Evolutionary conservation across 1,140 invertebrate genomes (phyloP).

Genomic region (Papilio aristodemus): DNA sequence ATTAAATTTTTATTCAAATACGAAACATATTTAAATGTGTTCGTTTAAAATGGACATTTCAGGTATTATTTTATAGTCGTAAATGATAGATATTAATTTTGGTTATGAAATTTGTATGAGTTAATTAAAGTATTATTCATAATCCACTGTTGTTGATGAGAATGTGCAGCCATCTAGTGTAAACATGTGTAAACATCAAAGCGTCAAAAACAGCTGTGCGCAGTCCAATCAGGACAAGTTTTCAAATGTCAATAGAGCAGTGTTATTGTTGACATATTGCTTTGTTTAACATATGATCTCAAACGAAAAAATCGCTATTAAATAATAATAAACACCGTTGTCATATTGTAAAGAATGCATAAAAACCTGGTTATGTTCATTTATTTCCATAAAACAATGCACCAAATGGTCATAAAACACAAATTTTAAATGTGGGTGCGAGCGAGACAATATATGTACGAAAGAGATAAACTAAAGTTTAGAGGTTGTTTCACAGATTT

Average conservation of each 20-base stretch:
- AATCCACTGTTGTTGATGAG: constrained; percentile 53
- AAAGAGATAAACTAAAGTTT: constrained; percentile 51
- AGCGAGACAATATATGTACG: constrained; percentile 49
- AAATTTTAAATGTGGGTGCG: constrained; percentile 37
- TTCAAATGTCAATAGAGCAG: constrained; percentile 61
- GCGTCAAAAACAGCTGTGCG: constrained; percentile 76
- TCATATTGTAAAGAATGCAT: not conserved
- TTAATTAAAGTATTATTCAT: not conserved
- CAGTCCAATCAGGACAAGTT: constrained; percentile 56
- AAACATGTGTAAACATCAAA: constrained; percentile 38
- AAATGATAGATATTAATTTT: constrained; percentile 1
- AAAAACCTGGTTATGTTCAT: not conserved
- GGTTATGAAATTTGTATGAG: not conserved
- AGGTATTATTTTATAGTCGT: not conserved
- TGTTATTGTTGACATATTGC: constrained; percentile 64
- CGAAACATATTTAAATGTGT: not conserved
- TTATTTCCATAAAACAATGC: constrained; percentile 31
- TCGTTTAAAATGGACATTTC: not conserved
- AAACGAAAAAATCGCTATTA: constrained; percentile 40
- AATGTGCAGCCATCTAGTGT: constrained; percentile 60
- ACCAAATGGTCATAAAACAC: constrained; percentile 35
- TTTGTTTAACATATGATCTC: constrained; percentile 71
- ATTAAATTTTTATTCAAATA: constrained; percentile 12
- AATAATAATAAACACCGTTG: constrained; percentile 12
- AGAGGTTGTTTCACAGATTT: constrained; percentile 56